Conservation (phyloP, 2,113 vertebrate species). For the Indri indri region DNA sequence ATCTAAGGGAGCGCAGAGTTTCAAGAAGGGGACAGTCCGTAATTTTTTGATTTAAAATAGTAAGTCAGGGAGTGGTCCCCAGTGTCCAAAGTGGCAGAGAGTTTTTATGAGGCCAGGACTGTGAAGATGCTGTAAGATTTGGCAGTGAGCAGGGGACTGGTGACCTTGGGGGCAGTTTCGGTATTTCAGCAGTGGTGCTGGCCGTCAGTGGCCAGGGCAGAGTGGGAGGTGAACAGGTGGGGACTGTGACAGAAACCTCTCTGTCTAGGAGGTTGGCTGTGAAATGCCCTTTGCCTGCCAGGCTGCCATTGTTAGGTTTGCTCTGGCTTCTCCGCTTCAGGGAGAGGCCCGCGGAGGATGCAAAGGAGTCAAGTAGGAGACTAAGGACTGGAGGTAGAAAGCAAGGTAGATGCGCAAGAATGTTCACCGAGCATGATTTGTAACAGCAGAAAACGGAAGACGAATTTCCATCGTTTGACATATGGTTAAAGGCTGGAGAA, state of each 20-base stretch:
- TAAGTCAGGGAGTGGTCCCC: not conserved
- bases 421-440: not conserved
- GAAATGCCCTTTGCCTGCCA: not conserved
- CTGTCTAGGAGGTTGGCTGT: not conserved
- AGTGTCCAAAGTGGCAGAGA: not conserved
- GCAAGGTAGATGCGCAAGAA: accelerated
- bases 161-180: not conserved
- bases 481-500: not conserved
- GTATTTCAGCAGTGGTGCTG: not conserved
- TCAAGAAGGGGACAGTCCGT: not conserved
- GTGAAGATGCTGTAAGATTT: not conserved
- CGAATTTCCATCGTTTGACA: not conserved
- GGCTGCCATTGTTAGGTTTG: too few species aligned
- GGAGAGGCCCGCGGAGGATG: not conserved
- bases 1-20: not conserved
- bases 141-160: not conserved
- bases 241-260: not conserved
- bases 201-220: accelerated
- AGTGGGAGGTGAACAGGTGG: not conserved
- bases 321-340: not conserved
- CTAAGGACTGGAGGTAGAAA: not conserved
- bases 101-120: accelerated
- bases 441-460: not conserved
- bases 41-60: not conserved
- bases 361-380: not conserved